Evolutionary conservation across 2,888 invertebrate genomes (phyloP), one percentile per base, ranked within the genome.

Genomic region (Pilophorus perplexus): DNA sequence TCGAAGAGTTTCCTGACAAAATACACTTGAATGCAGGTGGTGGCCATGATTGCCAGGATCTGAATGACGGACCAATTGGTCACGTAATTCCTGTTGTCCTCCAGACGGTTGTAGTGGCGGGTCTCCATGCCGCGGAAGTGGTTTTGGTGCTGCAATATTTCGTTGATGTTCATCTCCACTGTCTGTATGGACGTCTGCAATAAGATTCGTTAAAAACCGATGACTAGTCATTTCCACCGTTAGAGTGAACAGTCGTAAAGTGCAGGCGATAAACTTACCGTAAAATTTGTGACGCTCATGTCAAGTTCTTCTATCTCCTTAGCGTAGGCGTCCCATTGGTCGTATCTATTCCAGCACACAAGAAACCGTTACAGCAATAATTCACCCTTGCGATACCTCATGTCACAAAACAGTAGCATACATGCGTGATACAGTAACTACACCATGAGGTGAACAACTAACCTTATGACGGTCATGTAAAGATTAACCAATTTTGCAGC

Each of bases 321-420:
- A 0, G 92, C 85, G 74, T 90, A 94, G 74, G 89, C 85, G 74
- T 93, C 91, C 96, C 96, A 96, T 77, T 91, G 86, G 74, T 94
- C 93, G 74, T 93, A 92, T 74, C 92, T 82, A 67, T 42, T 4
- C 6, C 5, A 10, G 14, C n/a, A 42, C 4, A 18, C 10, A 22
- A 22, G 22, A 50, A 18, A 6, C 10, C 8, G 6, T 5, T 10
- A 38, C 2, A 23, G 14, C 2, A 22, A 18, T 22, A 50, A 25
- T 23, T 50, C 23, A 20, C 16, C n/a, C 16, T 44, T 6, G 37
- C 37, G 14, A 37, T 2, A 37, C 4, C 4, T 2, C 2, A 37
- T 3, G 37, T n/a, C n/a, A n/a, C n/a, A n/a, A n/a, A n/a, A n/a
- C n/a, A n/a, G n/a, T n/a, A n/a, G n/a, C n/a, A n/a, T n/a, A n/a